phyloP scores from a whole-genome alignment of 2,113 vertebrate genomes.

The Dasyornis broadbenti region DNA sequence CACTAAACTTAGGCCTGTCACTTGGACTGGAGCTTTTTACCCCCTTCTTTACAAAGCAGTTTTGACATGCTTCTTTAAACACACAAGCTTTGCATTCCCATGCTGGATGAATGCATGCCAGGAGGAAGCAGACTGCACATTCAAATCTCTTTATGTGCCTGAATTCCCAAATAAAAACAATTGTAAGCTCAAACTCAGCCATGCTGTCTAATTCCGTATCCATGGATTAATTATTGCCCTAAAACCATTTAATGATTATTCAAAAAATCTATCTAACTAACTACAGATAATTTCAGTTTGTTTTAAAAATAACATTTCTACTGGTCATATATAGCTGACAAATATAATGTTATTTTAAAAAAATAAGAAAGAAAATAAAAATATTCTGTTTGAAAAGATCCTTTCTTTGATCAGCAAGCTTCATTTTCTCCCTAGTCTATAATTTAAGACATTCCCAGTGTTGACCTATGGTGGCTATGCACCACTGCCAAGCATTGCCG shows the following conservation, averaged over 20 bases:
- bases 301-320: neutral
- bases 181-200: neutral
- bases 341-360: neutral
- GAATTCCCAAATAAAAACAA: conserved; percentile 24
- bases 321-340: neutral
- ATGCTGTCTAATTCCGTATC: neutral
- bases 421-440: neutral
- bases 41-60: conserved; percentile 16
- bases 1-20: neutral
- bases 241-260: neutral
- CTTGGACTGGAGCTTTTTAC: neutral
- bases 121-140: neutral
- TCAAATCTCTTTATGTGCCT: neutral
- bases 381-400: neutral
- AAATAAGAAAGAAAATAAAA: neutral
- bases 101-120: conserved; percentile 2
- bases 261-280: neutral
- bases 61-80: conserved; percentile 47
- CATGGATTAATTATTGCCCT: neutral
- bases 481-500: neutral
- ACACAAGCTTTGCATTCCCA: neutral
- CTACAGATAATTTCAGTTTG: neutral
- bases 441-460: neutral
- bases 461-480: neutral
- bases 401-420: neutral